Percentiles rank a stretch among this genome's conserved stretches.
These are phyloP conservation scores for Stenchaetothrips biformis DNA, from an alignment of 2,888 invertebrate genomes.

Conservation along the genomic window DNA sequence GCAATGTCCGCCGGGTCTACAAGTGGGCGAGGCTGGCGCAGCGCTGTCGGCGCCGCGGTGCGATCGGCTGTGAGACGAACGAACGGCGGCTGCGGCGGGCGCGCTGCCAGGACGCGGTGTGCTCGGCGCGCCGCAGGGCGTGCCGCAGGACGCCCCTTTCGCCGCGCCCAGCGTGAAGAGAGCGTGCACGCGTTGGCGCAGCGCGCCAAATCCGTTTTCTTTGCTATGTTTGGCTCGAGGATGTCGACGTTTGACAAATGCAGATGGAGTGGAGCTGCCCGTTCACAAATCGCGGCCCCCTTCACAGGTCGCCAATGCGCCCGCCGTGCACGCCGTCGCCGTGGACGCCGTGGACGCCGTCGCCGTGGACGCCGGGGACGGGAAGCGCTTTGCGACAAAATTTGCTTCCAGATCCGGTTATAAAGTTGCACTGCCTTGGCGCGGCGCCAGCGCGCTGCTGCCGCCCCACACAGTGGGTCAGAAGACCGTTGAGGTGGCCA, in stretches of 20 bases:
- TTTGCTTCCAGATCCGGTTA: slow-evolving; percentile 1
- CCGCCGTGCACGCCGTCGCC: no score
- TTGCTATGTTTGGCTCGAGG: neutral
- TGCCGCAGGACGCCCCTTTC: neutral
- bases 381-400: neutral
- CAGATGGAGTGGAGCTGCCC: no score
- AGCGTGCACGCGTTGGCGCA: neutral
- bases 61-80: neutral
- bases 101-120: neutral
- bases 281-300: no score
- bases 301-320: no score
- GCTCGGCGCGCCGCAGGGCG: neutral
- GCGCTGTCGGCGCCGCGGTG: neutral
- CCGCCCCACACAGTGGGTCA: neutral
- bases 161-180: neutral
- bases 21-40: neutral
- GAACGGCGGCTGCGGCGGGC: neutral
- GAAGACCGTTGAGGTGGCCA: no score
- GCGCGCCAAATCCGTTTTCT: neutral
- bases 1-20: no score
- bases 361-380: neutral
- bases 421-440: neutral
- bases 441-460: neutral
- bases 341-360: neutral
- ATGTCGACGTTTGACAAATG: no score